phyloP scores from a whole-genome alignment of 2,113 vertebrate species.

The Piprites chloris region DNA sequence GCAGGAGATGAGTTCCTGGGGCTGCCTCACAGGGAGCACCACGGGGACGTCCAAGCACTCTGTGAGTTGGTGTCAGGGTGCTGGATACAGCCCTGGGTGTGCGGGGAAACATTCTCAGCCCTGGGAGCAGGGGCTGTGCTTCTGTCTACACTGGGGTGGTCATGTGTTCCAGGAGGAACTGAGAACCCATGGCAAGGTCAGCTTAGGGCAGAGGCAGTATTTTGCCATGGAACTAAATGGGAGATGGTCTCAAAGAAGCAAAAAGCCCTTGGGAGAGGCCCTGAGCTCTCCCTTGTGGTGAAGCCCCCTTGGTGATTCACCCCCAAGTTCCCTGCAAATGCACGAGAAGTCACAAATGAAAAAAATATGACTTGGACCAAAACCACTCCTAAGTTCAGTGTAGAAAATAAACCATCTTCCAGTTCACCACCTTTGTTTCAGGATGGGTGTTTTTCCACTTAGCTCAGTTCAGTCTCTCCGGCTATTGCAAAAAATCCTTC shows the following conservation, averaged over 20 bases:
- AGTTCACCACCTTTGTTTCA: neutral
- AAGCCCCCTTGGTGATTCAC: neutral
- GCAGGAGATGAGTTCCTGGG: neutral
- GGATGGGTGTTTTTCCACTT: neutral
- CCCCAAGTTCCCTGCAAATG: neutral
- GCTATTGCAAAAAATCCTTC: neutral
- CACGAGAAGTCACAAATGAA: neutral
- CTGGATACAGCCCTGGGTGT: rapidly evolving
- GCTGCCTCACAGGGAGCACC: rapidly evolving
- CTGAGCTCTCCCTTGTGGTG: neutral
- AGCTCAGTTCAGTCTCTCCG: neutral
- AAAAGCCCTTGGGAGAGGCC: neutral
- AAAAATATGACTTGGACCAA: neutral
- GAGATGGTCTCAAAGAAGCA: neutral
- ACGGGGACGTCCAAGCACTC: rapidly evolving
- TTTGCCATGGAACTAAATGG: neutral
- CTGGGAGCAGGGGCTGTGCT: neutral
- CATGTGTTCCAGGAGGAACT: neutral
- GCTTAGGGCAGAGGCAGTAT: neutral
- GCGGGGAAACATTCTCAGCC: neutral
- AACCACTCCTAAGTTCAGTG: rapidly evolving
- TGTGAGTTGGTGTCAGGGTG: rapidly evolving
- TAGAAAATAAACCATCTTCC: neutral
- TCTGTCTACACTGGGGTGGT: rapidly evolving
- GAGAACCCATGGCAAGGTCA: neutral